Evolutionary conservation across 2,797 vertebrate genomes (phyloP).

Genomic region (Chaenodraco wilsoni): DNA sequence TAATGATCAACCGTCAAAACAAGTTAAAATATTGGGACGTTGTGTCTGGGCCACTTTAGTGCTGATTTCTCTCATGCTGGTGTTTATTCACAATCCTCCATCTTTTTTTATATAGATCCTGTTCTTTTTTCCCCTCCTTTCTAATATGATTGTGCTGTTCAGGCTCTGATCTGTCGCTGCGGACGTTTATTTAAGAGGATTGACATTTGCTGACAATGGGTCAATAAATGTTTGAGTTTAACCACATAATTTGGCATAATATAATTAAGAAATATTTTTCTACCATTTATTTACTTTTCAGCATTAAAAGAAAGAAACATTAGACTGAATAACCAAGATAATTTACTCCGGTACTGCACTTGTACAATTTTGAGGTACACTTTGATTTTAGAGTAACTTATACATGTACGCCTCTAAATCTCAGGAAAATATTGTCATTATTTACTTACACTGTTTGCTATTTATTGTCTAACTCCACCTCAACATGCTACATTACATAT

Average conservation of each 20-base stretch:
- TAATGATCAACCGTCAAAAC: not conserved
- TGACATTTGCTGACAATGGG: not conserved
- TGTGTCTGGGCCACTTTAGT: not conserved
- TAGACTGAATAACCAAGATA: not conserved
- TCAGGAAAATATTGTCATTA: too few relatives aligned
- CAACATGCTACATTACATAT: too few relatives aligned
- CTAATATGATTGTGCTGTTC: not conserved
- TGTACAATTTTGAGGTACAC: not conserved
- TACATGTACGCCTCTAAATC: not conserved
- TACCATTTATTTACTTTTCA: not conserved
- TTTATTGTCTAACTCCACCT: too few relatives aligned
- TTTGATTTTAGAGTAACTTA: not conserved
- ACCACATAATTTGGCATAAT: not conserved
- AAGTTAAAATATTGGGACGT: slow-evolving; percentile 4
- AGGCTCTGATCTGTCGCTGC: not conserved
- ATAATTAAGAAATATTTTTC: not conserved
- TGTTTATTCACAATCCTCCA: slow-evolving; percentile 4
- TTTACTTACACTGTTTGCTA: not conserved
- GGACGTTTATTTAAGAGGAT: not conserved
- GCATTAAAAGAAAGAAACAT: not conserved
- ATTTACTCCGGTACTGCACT: not conserved
- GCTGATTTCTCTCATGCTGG: not conserved
- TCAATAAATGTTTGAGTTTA: not conserved
- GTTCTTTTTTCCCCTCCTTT: not conserved
- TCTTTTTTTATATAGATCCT: too few relatives aligned